Base-by-base conservation (phyloP, 1,140 invertebrate genomes). In the Lutraria rhynchaena region DNA sequence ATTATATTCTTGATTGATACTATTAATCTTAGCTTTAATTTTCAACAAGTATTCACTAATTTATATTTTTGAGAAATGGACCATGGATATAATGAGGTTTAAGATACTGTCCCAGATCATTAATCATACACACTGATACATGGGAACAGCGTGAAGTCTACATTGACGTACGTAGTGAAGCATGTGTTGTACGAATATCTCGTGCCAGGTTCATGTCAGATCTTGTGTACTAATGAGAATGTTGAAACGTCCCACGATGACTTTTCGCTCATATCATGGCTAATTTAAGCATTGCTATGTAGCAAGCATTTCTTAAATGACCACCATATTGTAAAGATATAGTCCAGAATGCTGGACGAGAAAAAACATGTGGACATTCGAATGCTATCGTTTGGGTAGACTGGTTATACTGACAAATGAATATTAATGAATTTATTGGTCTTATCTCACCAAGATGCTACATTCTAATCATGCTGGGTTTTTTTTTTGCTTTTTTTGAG, bases 101-200 rank as follows among this genome's bases (percentile, higher is more conserved):
- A 15, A 3, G 35, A 1, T 22, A n/a, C n/a, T n/a, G n/a, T n/a
- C n/a, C n/a, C n/a, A n/a, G n/a, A n/a, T 44, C 35, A 65, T 65
- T 24, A 41, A 65, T 65, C 61, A 65, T 44, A 22, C 2, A 1
- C 7, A 7, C 61, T 65, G 61, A 65, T n/a, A 5, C 35, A 65
- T 65, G 7, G 35, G 46, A 1, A 41, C 41, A 27, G 27, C 22
- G 35, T 44, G 46, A 41, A 65, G 41, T 44, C 61, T 33, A 24
- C 55, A 7, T 24, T 58, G 53, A 58, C 71, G 60, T 19, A 57
- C 44, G 53, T 55, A 33, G 5, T 37, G 27, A 60, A 44, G 71
- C 71, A 44, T 74, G 71, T 58, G 71, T 55, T 65, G 71, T 55
- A 60, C 71, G 55, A 55, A 74, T 29, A 74, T 41, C 71, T 60